Evolutionary conservation across 2,113 vertebrate genomes (phyloP).

Genomic region (Sigmodon hispidus): DNA sequence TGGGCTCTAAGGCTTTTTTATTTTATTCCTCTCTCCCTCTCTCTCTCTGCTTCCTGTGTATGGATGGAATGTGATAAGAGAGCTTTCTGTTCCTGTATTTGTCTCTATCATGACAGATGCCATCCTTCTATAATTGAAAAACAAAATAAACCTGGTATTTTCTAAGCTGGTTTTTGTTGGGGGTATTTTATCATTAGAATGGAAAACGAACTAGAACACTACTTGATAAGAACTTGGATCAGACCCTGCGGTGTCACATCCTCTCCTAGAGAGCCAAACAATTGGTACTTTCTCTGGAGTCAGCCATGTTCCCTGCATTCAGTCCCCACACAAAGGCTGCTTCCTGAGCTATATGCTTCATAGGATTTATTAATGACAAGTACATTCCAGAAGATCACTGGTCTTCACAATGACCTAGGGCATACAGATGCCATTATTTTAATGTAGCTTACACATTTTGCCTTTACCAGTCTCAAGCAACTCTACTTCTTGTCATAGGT

Average conservation of each 20-base stretch:
- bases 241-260: background rate
- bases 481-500: background rate
- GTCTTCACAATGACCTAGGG: background rate
- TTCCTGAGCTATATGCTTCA: background rate
- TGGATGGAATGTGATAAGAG: background rate
- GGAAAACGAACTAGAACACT: background rate
- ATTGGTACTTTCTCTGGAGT: background rate
- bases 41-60: background rate
- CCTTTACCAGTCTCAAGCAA: background rate
- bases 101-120: background rate
- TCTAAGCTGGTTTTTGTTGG: background rate
- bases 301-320: background rate
- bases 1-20: background rate
- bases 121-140: background rate
- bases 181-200: background rate
- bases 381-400: background rate
- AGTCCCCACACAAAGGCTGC: background rate
- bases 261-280: background rate
- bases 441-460: background rate
- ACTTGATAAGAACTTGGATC: background rate
- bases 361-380: background rate
- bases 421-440: background rate
- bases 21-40: accelerated
- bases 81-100: background rate
- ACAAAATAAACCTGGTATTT: background rate